Percentiles rank a stretch among this genome's conserved stretches.
phyloP scores from a whole-genome alignment of 1,140 invertebrate genomes.

The Spodoptera frugiperda region DNA sequence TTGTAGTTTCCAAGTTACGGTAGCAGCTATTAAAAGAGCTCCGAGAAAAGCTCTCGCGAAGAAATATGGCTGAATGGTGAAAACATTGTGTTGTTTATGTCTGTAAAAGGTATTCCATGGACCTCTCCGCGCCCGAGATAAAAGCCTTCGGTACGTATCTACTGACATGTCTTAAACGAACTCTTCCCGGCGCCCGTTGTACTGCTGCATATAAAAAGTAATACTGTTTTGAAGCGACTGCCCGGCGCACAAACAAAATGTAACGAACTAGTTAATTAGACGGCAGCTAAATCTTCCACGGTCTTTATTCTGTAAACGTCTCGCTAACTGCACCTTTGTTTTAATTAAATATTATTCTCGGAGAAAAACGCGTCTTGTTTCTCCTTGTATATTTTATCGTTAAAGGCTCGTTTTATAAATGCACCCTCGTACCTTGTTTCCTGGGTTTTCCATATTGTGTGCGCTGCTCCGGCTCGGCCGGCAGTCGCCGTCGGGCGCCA shows the following conservation, averaged over 20 bases:
- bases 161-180: neutral
- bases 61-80: conserved; percentile 15
- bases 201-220: neutral
- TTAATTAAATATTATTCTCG: conserved; percentile 45
- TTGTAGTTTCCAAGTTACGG: conserved; percentile 5
- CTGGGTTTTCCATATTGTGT: conserved; percentile 24
- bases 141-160: conserved; percentile 4
- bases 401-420: conserved; percentile 39
- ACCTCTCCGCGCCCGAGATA: neutral
- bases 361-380: conserved; percentile 43
- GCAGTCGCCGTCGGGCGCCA: conserved; percentile 66
- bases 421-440: conserved; percentile 31
- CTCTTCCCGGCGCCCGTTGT: neutral
- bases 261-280: conserved; percentile 19
- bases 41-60: conserved; percentile 15
- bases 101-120: conserved; percentile 7
- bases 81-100: conserved; percentile 36
- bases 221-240: neutral
- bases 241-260: conserved; percentile 5
- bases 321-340: conserved; percentile 39
- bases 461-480: conserved; percentile 35
- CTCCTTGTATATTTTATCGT: conserved; percentile 33
- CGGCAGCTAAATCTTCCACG: conserved; percentile 14
- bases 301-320: conserved; percentile 27
- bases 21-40: conserved; percentile 4